Conservation (phyloP, 2,888 invertebrate species). For the Limnephilus lunatus region DNA sequence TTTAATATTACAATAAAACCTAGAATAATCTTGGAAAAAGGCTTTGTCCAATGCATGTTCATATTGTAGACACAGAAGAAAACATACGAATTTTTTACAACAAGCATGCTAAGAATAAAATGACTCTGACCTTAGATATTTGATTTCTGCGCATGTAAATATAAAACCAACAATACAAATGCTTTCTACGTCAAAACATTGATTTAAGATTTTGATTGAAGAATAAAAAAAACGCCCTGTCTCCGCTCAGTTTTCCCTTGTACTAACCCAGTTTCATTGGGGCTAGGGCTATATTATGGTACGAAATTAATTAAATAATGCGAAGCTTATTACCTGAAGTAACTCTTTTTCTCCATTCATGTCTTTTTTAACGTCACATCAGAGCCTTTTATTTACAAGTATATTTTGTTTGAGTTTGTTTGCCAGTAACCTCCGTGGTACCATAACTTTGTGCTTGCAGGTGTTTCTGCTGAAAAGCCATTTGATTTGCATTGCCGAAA, state of each 20-base stretch:
- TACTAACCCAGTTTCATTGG: no score
- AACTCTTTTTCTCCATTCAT: background rate
- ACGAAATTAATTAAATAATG: background rate
- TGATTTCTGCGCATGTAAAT: background rate
- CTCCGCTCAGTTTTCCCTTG: no score
- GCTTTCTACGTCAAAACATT: no score
- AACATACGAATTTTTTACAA: no score
- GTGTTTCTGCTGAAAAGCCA: background rate
- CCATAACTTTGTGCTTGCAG: background rate
- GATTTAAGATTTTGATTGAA: no score
- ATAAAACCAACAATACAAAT: background rate
- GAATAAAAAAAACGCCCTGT: no score
- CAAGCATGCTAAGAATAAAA: background rate
- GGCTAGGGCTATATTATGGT: no score
- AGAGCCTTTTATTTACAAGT: background rate
- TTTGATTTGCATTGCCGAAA: background rate
- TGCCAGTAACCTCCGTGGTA: background rate
- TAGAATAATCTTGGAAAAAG: no score
- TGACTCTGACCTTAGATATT: background rate
- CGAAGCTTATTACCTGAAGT: background rate
- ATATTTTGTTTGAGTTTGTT: background rate
- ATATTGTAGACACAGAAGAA: no score
- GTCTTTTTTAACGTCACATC: background rate
- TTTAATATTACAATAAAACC: no score
- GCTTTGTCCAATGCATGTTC: no score